Percentiles rank a stretch among this genome's conserved stretches.
phyloP scores from a whole-genome alignment of 2,888 invertebrate genomes.

The Nomada ruficornis region DNA sequence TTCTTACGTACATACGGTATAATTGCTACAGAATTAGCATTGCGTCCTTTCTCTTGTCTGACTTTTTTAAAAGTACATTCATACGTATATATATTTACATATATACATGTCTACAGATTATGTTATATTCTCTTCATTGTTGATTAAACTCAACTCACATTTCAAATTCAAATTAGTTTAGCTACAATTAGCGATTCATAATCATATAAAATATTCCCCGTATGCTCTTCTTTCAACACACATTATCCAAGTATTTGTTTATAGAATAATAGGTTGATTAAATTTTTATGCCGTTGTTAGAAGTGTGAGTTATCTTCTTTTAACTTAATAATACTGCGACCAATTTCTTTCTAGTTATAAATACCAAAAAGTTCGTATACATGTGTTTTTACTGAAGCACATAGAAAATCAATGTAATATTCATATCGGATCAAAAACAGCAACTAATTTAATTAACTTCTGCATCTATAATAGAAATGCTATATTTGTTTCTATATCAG shows the following conservation, averaged over 20 bases:
- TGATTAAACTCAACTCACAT: conserved; percentile 61
- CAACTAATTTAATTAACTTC: neutral
- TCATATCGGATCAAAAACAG: conserved; percentile 24
- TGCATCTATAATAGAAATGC: conserved; percentile 23
- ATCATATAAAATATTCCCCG: conserved; percentile 37
- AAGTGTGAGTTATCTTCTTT: conserved; percentile 62
- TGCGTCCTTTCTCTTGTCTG: conserved; percentile 57
- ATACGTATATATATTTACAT: conserved; percentile 43
- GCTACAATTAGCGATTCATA: conserved; percentile 50
- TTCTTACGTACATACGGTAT: conserved; percentile 58
- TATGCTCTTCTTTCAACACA: conserved; percentile 52
- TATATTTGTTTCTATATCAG: conserved; percentile 69
- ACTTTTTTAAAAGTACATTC: conserved; percentile 51
- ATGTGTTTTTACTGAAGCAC: conserved; percentile 38
- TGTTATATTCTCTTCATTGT: conserved; percentile 51
- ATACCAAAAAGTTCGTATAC: conserved; percentile 34
- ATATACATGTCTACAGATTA: conserved; percentile 44
- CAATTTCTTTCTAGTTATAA: conserved; percentile 51
- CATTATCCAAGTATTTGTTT: conserved; percentile 46
- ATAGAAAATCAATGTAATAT: conserved; percentile 23
- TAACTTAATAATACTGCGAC: conserved; percentile 33
- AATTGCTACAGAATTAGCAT: conserved; percentile 63
- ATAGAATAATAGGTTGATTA: conserved; percentile 43
- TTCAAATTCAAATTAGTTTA: conserved; percentile 57
- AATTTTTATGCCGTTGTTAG: conserved; percentile 44